These are phyloP conservation scores for Pachliopta kotzebuea DNA, from an alignment of 2,888 invertebrate species.

Conservation along the genomic window DNA sequence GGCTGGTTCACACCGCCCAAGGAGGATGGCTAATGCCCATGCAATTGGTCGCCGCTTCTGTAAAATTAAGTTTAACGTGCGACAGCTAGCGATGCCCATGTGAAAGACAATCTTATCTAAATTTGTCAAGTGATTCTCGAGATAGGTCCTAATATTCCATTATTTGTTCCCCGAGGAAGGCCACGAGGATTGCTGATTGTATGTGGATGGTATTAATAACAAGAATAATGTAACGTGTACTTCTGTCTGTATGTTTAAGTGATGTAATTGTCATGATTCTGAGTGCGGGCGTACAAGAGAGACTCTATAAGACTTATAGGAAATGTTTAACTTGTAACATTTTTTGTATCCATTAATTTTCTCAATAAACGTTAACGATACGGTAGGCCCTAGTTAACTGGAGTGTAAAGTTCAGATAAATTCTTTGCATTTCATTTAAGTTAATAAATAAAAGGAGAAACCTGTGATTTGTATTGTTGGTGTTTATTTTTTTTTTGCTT, in stretches of 20 bases:
- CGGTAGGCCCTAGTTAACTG: constrained; percentile 69
- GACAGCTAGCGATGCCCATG: constrained; percentile 63
- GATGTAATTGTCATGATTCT: constrained; percentile 55
- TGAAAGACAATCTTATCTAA: constrained; percentile 45
- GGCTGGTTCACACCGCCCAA: constrained; percentile 96
- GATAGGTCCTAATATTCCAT: constrained; percentile 39
- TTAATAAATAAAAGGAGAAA: constrained; percentile 73
- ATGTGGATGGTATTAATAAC: constrained; percentile 17
- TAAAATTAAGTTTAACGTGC: constrained; percentile 64
- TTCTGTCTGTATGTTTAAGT: constrained; percentile 58
- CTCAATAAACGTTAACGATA: constrained; percentile 70
- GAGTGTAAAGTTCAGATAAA: constrained; percentile 71
- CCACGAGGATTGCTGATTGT: constrained; percentile 30
- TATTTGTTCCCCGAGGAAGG: constrained; percentile 20
- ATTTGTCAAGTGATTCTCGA: constrained; percentile 55
- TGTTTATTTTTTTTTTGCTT: constrained; percentile 57
- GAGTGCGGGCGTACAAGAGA: constrained; percentile 67
- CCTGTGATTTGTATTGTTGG: constrained; percentile 73
- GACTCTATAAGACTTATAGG: constrained; percentile 79
- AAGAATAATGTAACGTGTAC: constrained; percentile 32
- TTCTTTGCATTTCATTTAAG: constrained; percentile 79
- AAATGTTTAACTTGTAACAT: constrained; percentile 77
- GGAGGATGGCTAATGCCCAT: constrained; percentile 95
- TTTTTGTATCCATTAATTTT: constrained; percentile 78
- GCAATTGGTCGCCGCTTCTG: constrained; percentile 44